These are phyloP conservation scores for Hemiscyllium ocellatum DNA, from an alignment of 2,113 vertebrate species.

Conservation along the genomic window DNA sequence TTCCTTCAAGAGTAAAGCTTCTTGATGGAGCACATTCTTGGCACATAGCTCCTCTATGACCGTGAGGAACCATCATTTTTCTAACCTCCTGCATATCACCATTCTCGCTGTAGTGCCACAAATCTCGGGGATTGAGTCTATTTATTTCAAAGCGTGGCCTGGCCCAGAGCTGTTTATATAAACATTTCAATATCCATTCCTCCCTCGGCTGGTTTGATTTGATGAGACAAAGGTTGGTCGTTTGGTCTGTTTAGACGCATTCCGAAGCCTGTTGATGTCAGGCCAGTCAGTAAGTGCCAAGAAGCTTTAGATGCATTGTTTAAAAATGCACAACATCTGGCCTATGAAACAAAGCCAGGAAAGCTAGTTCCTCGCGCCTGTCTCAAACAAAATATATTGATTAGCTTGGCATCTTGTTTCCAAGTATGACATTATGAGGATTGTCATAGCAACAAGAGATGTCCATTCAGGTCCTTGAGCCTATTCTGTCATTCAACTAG, in stretches of 20 bases:
- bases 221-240: neutral
- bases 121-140: neutral
- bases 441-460: neutral
- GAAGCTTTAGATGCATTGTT: neutral
- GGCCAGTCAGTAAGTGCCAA: neutral
- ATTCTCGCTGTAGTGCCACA: neutral
- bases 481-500: neutral
- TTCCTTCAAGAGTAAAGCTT: neutral
- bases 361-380: neutral
- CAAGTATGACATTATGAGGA: neutral
- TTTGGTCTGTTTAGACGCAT: neutral
- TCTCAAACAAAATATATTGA: neutral
- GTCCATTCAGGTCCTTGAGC: neutral
- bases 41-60: neutral
- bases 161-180: neutral
- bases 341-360: neutral
- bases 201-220: neutral
- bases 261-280: neutral
- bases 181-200: neutral
- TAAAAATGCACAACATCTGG: neutral
- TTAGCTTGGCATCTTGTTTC: neutral
- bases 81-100: neutral
- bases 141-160: neutral
- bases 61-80: neutral
- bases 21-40: neutral